Percentiles rank a stretch among this genome's conserved stretches.
phyloP scores from a whole-genome alignment of 2,113 vertebrate species.

The Pica pica region DNA sequence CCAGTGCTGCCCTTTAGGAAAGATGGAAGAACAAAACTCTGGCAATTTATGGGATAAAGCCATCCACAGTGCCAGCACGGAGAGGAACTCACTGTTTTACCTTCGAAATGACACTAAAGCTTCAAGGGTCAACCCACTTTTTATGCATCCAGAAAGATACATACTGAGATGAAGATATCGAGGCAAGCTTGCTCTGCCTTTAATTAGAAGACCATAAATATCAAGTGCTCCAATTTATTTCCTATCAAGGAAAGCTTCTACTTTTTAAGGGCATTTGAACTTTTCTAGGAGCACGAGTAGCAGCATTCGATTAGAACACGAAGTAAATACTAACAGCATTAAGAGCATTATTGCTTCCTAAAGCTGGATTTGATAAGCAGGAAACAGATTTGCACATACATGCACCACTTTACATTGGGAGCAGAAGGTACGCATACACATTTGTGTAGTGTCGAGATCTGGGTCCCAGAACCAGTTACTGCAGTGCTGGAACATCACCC shows the following conservation, averaged over 20 bases:
- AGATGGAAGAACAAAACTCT: background rate
- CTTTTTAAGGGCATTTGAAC: constrained; percentile 1
- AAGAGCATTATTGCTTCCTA: background rate
- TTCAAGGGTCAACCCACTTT: background rate
- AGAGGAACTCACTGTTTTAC: background rate
- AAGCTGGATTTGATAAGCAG: background rate
- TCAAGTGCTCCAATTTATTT: background rate
- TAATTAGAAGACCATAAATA: constrained; percentile 11
- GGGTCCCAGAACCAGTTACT: background rate
- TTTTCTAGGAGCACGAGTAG: background rate
- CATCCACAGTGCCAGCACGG: background rate
- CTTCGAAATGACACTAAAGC: background rate
- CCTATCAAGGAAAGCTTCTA: background rate
- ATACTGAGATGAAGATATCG: background rate
- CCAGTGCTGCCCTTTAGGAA: background rate
- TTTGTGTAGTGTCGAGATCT: background rate
- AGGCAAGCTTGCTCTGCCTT: background rate
- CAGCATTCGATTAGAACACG: background rate
- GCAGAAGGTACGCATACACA: background rate
- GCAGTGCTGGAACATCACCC: background rate
- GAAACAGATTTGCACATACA: background rate
- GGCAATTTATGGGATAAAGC: background rate
- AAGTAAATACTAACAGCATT: background rate
- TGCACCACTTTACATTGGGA: rapidly evolving
- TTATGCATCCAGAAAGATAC: background rate